These are phyloP conservation scores for Lithophane ornitopus DNA, from an alignment of 2,888 invertebrate genomes.

Conservation along the genomic window DNA sequence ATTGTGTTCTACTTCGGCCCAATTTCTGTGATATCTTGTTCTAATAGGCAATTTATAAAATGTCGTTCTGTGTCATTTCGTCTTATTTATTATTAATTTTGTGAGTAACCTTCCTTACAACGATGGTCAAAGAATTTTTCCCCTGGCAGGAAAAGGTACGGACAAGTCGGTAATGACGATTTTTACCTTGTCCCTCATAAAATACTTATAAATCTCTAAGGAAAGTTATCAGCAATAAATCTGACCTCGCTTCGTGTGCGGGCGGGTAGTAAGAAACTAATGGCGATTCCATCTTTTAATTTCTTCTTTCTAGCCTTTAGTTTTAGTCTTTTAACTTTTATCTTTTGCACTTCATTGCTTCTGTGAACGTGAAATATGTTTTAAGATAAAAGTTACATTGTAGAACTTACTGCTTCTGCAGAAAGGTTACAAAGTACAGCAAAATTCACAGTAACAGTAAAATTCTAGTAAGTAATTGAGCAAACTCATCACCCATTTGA, in stretches of 20 bases:
- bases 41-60: conserved; percentile 66
- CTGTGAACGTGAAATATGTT: conserved; percentile 28
- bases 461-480: conserved; percentile 4
- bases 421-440: conserved; percentile 32
- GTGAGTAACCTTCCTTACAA: conserved; percentile 31
- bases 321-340: conserved; percentile 43
- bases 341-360: conserved; percentile 49
- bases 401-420: conserved; percentile 13
- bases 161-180: conserved; percentile 31
- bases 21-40: conserved; percentile 66
- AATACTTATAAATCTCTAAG: conserved; percentile 57
- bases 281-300: conserved; percentile 54
- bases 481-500: background rate
- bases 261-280: conserved; percentile 50
- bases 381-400: conserved; percentile 27
- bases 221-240: conserved; percentile 64
- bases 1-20: conserved; percentile 71
- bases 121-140: conserved; percentile 37
- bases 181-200: conserved; percentile 49
- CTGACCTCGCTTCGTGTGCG: conserved; percentile 42
- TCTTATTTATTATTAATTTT: conserved; percentile 57
- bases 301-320: conserved; percentile 34
- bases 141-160: conserved; percentile 9
- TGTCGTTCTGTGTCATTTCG: conserved; percentile 55
- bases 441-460: background rate